phyloP scores from a whole-genome alignment of 2,888 invertebrate species.

The Dorcus parallelipipedus region DNA sequence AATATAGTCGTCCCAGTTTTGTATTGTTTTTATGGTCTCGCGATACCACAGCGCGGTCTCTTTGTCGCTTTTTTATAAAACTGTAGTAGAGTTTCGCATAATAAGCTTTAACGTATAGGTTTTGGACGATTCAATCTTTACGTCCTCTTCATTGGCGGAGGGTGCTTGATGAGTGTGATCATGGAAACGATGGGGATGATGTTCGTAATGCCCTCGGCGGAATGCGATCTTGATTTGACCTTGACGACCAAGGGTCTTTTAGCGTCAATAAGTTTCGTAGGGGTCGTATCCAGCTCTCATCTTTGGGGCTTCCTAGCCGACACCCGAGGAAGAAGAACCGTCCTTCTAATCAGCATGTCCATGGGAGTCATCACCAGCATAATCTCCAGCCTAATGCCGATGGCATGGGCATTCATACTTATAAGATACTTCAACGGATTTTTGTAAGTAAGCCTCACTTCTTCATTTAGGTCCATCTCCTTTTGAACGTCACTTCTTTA shows the following conservation, averaged over 20 bases:
- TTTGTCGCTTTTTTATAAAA: too few relatives aligned
- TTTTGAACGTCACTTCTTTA: slow-evolving; percentile 20
- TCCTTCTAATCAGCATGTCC: slow-evolving; percentile 51
- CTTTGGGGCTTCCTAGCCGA: slow-evolving; percentile 60
- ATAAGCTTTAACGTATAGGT: too few relatives aligned
- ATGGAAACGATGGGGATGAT: slow-evolving; percentile 65
- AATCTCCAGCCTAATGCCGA: slow-evolving; percentile 52
- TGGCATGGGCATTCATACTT: slow-evolving; percentile 52
- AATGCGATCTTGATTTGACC: slow-evolving; percentile 64
- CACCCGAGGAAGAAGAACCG: slow-evolving; percentile 52
- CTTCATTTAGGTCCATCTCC: background rate
- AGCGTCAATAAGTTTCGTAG: slow-evolving; percentile 64
- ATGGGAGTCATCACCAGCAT: slow-evolving; percentile 50
- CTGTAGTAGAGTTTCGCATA: too few relatives aligned
- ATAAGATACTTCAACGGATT: slow-evolving; percentile 55
- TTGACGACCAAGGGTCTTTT: slow-evolving; percentile 60
- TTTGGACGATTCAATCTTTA: slow-evolving; percentile 62
- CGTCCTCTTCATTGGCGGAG: slow-evolving; percentile 59
- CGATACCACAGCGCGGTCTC: too few relatives aligned
- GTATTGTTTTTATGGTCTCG: too few relatives aligned
- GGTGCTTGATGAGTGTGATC: slow-evolving; percentile 64
- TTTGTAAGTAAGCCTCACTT: slow-evolving; percentile 44
- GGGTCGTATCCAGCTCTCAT: slow-evolving; percentile 58
- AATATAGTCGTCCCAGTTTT: too few relatives aligned
- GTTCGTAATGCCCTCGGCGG: slow-evolving; percentile 63